These are phyloP conservation scores for Tetramorium simillimum DNA, from an alignment of 1,140 invertebrate genomes.

Conservation along the genomic window DNA sequence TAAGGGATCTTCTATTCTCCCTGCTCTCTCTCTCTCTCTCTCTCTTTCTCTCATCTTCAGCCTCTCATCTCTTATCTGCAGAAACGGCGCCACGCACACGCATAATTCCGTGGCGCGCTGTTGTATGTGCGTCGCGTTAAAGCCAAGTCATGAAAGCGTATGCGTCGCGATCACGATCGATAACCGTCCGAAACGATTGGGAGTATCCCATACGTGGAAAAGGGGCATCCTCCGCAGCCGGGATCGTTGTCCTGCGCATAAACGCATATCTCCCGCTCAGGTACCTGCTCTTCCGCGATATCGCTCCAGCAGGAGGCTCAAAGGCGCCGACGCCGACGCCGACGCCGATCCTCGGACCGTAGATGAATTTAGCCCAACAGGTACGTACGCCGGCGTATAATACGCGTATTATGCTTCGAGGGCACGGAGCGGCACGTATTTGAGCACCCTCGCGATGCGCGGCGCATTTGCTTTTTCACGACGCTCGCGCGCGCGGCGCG, in stretches of 20 bases:
- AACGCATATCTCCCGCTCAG: neutral
- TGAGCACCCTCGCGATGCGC: constrained; percentile 48
- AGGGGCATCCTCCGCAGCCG: constrained; percentile 18
- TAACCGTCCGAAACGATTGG: constrained; percentile 55
- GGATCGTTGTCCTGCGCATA: constrained; percentile 62
- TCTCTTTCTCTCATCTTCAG: no score
- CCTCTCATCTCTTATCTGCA: neutral
- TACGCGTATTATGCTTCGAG: constrained; percentile 64
- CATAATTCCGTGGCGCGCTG: constrained; percentile 55
- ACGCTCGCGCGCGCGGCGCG: constrained; percentile 8
- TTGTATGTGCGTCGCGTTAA: constrained; percentile 33
- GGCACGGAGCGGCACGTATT: constrained; percentile 50
- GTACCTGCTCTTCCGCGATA: constrained; percentile 53
- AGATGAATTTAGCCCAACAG: constrained; percentile 70
- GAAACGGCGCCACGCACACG: neutral
- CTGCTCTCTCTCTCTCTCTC: neutral
- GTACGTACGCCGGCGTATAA: constrained; percentile 64
- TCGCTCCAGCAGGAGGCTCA: constrained; percentile 47
- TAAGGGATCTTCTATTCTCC: constrained; percentile 30
- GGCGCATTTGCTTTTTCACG: constrained; percentile 53
- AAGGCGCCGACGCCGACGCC: constrained; percentile 70
- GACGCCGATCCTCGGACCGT: constrained; percentile 49
- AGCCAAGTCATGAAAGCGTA: constrained; percentile 58
- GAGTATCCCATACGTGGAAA: constrained; percentile 12
- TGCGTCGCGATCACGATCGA: constrained; percentile 66